Evolutionary conservation across 2,888 invertebrate genomes (phyloP).

Genomic region (Catocala sponsa): DNA sequence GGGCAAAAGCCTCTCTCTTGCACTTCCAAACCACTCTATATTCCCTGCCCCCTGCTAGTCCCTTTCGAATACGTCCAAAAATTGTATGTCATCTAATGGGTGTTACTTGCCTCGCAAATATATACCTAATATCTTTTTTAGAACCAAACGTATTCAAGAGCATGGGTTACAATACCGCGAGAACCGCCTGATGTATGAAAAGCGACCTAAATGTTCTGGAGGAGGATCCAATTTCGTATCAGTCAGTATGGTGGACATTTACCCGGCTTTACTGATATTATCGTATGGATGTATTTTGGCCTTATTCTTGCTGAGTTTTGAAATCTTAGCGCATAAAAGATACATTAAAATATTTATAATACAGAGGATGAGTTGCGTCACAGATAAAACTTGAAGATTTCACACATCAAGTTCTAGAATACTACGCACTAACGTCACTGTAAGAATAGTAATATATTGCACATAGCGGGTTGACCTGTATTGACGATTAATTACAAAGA

Average conservation of each 20-base stretch:
- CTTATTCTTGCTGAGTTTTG: conserved; percentile 60
- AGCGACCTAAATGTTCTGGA: conserved; percentile 89
- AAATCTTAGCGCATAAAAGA: conserved; percentile 61
- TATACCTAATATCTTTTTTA: conserved; percentile 44
- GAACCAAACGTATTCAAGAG: conserved; percentile 80
- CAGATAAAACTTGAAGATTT: conserved; percentile 11
- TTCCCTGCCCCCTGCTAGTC: too few relatives aligned
- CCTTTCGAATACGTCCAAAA: too few relatives aligned
- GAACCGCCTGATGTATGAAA: conserved; percentile 88
- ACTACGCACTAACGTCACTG: too few relatives aligned
- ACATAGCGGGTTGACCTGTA: too few relatives aligned
- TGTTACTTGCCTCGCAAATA: neutral
- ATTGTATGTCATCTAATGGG: neutral
- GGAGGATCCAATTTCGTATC: conserved; percentile 89
- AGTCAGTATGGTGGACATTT: conserved; percentile 90
- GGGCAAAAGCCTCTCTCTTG: too few relatives aligned
- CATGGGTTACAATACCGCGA: conserved; percentile 89
- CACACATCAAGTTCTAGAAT: too few relatives aligned
- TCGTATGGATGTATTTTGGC: conserved; percentile 70
- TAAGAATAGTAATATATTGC: too few relatives aligned
- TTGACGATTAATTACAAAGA: too few relatives aligned
- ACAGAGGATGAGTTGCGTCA: conserved; percentile 39
- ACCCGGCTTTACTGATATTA: conserved; percentile 77
- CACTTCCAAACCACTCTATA: too few relatives aligned
- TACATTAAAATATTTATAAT: conserved; percentile 50